Percentiles rank a stretch among this genome's conserved stretches.
Evolutionary conservation across 2,888 invertebrate species (phyloP).

Genomic region (Rhogogaster chlorosoma): DNA sequence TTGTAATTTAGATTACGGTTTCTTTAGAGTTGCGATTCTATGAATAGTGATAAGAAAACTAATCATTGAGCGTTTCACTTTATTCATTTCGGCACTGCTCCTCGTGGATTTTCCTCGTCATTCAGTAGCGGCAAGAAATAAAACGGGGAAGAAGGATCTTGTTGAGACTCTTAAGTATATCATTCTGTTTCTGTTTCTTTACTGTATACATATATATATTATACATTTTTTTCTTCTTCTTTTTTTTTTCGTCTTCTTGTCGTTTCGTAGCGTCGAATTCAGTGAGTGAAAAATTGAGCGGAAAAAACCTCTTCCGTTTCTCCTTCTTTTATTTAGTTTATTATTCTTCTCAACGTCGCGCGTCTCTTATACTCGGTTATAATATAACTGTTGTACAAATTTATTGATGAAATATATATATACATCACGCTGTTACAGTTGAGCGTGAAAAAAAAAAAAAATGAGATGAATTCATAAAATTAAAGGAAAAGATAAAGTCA

Average conservation of each 20-base stretch:
- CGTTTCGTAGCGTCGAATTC: constrained; percentile 58
- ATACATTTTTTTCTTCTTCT: constrained; percentile 41
- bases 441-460: background rate
- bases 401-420: background rate
- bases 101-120: background rate
- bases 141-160: background rate
- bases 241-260: constrained; percentile 20
- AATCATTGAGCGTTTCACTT: background rate
- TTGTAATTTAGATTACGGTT: background rate
- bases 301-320: background rate
- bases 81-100: background rate
- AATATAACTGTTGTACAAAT: background rate
- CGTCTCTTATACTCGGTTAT: too few relatives aligned
- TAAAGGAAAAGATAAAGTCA: background rate
- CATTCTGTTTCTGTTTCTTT: constrained; percentile 2
- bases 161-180: background rate
- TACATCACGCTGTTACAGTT: background rate
- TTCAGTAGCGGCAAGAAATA: background rate
- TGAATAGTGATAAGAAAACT: background rate
- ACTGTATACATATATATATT: too few relatives aligned
- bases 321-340: background rate
- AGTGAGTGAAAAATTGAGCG: constrained; percentile 26
- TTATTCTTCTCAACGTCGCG: background rate
- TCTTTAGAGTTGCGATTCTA: background rate
- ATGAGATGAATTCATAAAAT: too few relatives aligned